phyloP scores from a whole-genome alignment of 2,888 invertebrate genomes.

The Scaptomyza caliginosa region DNA sequence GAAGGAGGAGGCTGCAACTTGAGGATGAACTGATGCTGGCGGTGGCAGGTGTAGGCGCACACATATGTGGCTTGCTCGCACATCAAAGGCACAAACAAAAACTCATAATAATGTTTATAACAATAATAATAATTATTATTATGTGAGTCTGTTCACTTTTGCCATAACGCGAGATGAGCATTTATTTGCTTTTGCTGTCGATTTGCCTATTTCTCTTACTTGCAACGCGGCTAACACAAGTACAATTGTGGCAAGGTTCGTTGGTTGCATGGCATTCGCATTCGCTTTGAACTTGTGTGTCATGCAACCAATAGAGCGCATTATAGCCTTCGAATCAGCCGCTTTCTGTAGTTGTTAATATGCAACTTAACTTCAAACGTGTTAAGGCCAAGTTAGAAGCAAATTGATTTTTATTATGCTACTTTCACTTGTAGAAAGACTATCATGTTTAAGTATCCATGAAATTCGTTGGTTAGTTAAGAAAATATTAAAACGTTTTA shows the following conservation, averaged over 20 bases:
- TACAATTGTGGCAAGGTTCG: conserved; percentile 30
- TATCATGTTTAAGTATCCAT: no score
- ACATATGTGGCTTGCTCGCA: conserved; percentile 26
- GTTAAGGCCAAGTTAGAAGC: no score
- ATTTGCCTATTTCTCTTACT: conserved; percentile 42
- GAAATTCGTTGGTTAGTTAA: no score
- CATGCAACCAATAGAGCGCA: conserved; percentile 47
- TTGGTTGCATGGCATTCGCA: conserved; percentile 34
- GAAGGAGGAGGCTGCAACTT: background rate
- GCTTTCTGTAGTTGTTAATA: background rate
- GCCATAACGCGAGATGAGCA: conserved; percentile 31
- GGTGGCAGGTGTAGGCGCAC: background rate
- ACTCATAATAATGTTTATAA: background rate
- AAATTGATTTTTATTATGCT: no score
- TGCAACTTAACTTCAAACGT: background rate
- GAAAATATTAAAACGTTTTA: background rate
- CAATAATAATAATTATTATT: conserved; percentile 6
- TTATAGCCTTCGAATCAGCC: background rate
- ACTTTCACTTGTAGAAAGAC: no score
- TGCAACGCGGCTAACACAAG: conserved; percentile 5
- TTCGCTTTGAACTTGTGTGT: conserved; percentile 44
- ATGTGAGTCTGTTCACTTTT: conserved; percentile 20
- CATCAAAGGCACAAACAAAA: conserved; percentile 42
- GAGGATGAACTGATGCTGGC: background rate
- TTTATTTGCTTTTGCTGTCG: conserved; percentile 48